phyloP scores from a whole-genome alignment of 2,888 invertebrate genomes.

The Ectobius pallidus region DNA sequence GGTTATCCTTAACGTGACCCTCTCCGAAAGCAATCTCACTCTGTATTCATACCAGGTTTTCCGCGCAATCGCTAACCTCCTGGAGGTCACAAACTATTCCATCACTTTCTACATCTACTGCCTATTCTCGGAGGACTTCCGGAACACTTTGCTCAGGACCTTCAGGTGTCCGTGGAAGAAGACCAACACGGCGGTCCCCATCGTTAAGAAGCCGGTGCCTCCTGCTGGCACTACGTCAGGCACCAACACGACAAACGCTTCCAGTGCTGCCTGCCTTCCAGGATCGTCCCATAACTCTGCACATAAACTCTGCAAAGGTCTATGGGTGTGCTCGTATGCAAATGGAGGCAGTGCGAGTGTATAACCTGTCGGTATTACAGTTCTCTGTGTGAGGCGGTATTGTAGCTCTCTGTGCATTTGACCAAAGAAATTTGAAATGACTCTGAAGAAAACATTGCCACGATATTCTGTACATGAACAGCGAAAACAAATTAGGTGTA shows the following conservation, averaged over 20 bases:
- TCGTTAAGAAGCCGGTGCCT: neutral
- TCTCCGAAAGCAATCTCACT: slow-evolving; percentile 66
- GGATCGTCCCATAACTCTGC: neutral
- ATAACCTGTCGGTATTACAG: no score
- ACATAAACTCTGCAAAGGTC: slow-evolving; percentile 28
- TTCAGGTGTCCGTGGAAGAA: slow-evolving; percentile 62
- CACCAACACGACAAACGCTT: slow-evolving; percentile 23
- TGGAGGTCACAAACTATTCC: slow-evolving; percentile 78
- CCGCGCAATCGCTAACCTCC: slow-evolving; percentile 71
- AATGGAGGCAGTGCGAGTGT: slow-evolving; percentile 8
- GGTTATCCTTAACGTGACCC: slow-evolving; percentile 71
- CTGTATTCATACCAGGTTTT: slow-evolving; percentile 72
- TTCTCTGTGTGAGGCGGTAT: no score
- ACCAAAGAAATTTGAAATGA: no score
- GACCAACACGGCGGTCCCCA: neutral
- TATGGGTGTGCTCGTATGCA: slow-evolving; percentile 15
- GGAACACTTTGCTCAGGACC: slow-evolving; percentile 70
- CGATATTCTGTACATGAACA: no score
- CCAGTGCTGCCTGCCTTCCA: neutral
- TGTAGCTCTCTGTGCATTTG: no score
- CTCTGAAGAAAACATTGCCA: no score
- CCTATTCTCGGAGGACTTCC: slow-evolving; percentile 77
- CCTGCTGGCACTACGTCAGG: slow-evolving; percentile 6
- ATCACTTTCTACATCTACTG: slow-evolving; percentile 81
- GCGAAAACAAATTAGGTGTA: no score